These are phyloP conservation scores for Aurelia coerulea DNA, from an alignment of 30 jellyfish, hydroid and myxozoan genomes.

Conservation along the genomic window DNA sequence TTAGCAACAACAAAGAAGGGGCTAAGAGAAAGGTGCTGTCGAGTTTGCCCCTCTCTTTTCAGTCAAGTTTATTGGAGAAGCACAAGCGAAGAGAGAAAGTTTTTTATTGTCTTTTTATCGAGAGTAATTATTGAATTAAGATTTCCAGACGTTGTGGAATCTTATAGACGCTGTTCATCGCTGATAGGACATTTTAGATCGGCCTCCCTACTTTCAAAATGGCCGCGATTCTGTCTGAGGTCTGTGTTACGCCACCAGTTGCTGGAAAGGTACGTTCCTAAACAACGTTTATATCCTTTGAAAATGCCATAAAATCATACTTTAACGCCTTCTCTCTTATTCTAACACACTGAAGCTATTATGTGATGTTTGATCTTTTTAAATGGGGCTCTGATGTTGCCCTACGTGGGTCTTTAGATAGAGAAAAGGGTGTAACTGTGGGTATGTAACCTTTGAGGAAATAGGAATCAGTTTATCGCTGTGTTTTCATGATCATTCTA, in stretches of 20 bases:
- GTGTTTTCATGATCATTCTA: too few species aligned
- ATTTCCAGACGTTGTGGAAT: too few species aligned
- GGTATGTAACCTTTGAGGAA: too few species aligned
- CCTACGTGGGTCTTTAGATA: neutral
- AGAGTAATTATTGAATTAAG: too few species aligned
- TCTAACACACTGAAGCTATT: neutral
- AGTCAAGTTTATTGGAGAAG: neutral
- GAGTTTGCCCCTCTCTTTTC: conserved; percentile 42
- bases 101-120: too few species aligned
- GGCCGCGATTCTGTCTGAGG: conserved; percentile 76
- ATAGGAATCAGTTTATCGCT: too few species aligned
- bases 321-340: conserved; percentile 27
- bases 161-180: neutral
- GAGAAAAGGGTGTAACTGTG: conserved; percentile 2
- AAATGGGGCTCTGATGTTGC: too few species aligned
- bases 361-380: too few species aligned
- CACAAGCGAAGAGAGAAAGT: too few species aligned
- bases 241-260: conserved; percentile 52
- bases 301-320: neutral
- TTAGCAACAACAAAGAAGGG: conserved; percentile 68
- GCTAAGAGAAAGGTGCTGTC: conserved; percentile 76
- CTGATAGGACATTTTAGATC: neutral
- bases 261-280: conserved; percentile 57
- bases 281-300: neutral
- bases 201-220: conserved; percentile 49